phyloP scores from a whole-genome alignment of 2,888 invertebrate species.

The Lasioglossum calceatum region DNA sequence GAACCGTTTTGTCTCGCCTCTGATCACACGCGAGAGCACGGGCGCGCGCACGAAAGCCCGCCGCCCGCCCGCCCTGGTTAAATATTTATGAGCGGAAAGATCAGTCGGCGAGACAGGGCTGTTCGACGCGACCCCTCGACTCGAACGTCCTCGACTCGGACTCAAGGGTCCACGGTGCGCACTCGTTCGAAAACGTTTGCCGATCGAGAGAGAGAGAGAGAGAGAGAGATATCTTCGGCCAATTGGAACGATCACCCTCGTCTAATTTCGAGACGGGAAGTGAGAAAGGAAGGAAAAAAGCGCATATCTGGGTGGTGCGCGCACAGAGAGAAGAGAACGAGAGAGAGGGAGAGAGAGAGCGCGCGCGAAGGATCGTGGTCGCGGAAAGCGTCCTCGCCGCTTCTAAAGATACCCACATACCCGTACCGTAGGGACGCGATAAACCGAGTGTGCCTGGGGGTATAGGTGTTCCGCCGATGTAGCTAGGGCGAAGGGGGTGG shows the following conservation, averaged over 20 bases:
- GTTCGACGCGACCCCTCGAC: neutral
- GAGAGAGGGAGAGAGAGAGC: neutral
- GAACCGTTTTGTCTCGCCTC: neutral
- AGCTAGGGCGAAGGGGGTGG: neutral
- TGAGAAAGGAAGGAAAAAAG: neutral
- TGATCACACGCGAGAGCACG: neutral
- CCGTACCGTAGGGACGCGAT: neutral
- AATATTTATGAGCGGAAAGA: neutral
- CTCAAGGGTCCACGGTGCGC: neutral
- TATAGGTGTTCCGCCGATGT: neutral
- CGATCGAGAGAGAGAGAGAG: neutral
- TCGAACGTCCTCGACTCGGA: neutral
- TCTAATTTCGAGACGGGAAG: neutral
- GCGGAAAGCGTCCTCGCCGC: constrained; percentile 13
- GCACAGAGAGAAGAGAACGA: neutral
- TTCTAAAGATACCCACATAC: constrained; percentile 30
- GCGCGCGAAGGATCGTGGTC: neutral
- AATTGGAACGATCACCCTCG: neutral
- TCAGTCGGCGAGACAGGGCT: constrained; percentile 2
- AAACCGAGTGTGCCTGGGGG: neutral
- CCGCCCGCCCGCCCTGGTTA: neutral
- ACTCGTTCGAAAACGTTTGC: neutral
- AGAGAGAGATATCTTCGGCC: neutral
- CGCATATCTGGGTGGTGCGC: neutral
- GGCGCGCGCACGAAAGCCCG: neutral